Evolutionary conservation across 2,113 vertebrate genomes (phyloP), one percentile per base, ranked within the genome.

Genomic region (Pseudorectes ferrugineus): DNA sequence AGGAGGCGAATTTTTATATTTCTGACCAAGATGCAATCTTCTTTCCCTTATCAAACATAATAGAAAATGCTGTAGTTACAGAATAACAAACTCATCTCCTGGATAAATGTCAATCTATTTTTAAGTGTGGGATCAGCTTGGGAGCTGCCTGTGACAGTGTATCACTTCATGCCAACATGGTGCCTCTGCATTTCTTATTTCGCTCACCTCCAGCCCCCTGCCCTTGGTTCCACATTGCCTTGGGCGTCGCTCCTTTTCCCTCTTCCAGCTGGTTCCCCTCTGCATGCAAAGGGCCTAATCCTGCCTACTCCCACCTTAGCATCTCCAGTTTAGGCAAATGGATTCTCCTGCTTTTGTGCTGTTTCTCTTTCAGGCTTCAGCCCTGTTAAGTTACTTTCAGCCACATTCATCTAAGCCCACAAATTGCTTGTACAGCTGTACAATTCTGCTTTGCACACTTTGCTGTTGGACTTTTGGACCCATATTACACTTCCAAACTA

Each of bases 1-100:
- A 96, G 93, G 93, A 95, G 95, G 75, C 0, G 31, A 95, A 95
- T 96, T 95, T 95, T 96, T 96, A 31, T 96, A 95, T 95, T 96
- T 97, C 90, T 97, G 81, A 95, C 95, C 96, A 95, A 95, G 96
- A 97, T 94, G 92, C 94, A 97, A 97, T 97, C 95, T 97, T 96
- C 94, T 96, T 86, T 91, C 86, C 74, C 95, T 97, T 97, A 97
- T 97, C 92, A 92, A 96, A 92, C 72, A 28, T 96, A 96, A 96
- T 89, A 61, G 95, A 96, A 97, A 96, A 88, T 94, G 90, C 96
- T 97, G 95, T 93, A 91, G 90, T 95, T 96, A 96, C 92, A 93
- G 96, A 97, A 95, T 67, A 97, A 91, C 95, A 94, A 95, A 90
- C 77, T 96, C 54, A 0, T 75, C 92, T 96, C 78, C 94, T 82